Conservation (phyloP, 2,797 vertebrate species). For the Diplodus puntazzo region DNA sequence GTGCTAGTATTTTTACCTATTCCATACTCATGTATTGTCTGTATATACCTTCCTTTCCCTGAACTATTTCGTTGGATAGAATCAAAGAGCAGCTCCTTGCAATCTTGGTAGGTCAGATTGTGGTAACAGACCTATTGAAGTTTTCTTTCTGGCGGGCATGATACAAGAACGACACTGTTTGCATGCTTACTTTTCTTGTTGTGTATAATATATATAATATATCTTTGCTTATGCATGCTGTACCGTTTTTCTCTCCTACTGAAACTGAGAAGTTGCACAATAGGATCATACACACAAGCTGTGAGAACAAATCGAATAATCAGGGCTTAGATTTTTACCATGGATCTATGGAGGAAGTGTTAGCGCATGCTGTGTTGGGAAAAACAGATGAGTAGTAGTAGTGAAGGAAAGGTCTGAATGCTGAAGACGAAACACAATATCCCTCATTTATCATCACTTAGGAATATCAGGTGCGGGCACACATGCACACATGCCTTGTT, state of each 20-base stretch:
- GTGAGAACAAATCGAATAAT: neutral
- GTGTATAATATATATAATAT: neutral
- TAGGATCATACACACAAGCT: neutral
- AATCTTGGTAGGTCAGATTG: neutral
- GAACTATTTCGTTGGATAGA: neutral
- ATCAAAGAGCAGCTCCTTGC: neutral
- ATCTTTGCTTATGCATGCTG: too few species aligned
- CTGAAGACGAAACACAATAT: slow-evolving; percentile 74
- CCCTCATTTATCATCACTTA: slow-evolving; percentile 85
- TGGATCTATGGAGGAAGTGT: neutral
- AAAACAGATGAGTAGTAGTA: slow-evolving; percentile 20
- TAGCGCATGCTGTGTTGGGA: neutral
- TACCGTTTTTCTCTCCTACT: neutral
- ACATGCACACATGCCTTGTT: neutral
- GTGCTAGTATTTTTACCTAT: neutral
- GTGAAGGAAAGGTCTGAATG: slow-evolving; percentile 45
- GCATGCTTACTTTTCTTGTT: neutral
- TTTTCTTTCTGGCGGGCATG: neutral
- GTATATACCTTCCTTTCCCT: neutral
- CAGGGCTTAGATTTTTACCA: too few species aligned
- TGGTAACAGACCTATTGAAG: neutral
- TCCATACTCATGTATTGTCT: neutral
- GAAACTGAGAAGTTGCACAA: neutral
- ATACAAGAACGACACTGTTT: too few species aligned
- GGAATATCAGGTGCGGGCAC: slow-evolving; percentile 63